Conservation (phyloP, 2,888 invertebrate genomes). For the Poecilus cupreus region DNA sequence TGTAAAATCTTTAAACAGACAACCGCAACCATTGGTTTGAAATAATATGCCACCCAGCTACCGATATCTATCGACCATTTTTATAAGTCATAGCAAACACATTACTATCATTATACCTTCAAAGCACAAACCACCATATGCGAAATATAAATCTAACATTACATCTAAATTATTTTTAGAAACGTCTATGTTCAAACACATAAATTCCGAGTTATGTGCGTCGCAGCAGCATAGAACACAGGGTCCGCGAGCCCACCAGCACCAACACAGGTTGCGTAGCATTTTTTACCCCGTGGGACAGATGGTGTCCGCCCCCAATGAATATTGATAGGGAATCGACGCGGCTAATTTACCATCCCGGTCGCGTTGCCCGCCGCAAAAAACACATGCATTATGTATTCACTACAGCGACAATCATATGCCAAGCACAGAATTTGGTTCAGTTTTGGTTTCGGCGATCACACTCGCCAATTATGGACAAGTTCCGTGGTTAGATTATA, state of each 20-base stretch:
- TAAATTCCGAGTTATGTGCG: constrained; percentile 49
- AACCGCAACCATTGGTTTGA: too few relatives aligned
- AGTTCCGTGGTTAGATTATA: constrained; percentile 45
- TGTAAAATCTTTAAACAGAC: too few relatives aligned
- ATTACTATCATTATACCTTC: neutral
- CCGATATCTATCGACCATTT: neutral
- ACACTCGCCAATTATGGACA: constrained; percentile 42
- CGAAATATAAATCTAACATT: constrained; percentile 24
- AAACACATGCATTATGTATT: constrained; percentile 58
- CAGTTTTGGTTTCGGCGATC: constrained; percentile 30
- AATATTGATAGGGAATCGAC: constrained; percentile 71
- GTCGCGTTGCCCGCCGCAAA: constrained; percentile 65
- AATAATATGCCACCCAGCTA: neutral
- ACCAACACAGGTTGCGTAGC: constrained; percentile 40
- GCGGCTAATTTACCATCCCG: constrained; percentile 67
- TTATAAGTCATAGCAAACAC: neutral
- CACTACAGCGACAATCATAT: constrained; percentile 50
- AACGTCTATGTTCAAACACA: neutral
- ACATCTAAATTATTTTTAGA: constrained; percentile 28
- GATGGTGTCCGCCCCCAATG: constrained; percentile 69
- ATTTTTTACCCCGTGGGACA: constrained; percentile 56
- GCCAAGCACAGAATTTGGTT: constrained; percentile 38
- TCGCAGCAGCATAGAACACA: neutral
- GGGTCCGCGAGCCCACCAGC: neutral
- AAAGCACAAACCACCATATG: constrained; percentile 20